A percentile compares a stretch with the other conserved stretches of the same genome.
Evolutionary conservation across 2,113 vertebrate species (phyloP).

Genomic region (Protomyctophum bolini): DNA sequence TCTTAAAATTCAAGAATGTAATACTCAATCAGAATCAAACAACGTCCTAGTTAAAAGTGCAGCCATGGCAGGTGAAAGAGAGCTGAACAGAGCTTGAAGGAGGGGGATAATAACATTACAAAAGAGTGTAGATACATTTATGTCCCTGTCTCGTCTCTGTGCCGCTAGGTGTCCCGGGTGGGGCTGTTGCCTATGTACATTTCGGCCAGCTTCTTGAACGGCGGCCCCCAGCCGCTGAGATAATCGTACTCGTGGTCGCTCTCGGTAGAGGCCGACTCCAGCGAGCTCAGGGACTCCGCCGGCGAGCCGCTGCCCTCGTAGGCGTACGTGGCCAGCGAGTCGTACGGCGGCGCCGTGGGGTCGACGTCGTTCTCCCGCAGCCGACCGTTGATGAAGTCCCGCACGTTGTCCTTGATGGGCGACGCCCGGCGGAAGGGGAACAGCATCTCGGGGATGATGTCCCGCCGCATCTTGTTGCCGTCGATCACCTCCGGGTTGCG

Average conservation of each 20-base stretch:
- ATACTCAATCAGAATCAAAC: too few relatives aligned
- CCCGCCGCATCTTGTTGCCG: constrained; percentile 91
- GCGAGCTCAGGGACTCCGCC: constrained; percentile 93
- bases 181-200: constrained; percentile 95
- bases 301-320: constrained; percentile 94
- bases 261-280: constrained; percentile 91
- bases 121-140: too few relatives aligned
- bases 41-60: too few relatives aligned
- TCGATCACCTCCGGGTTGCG: constrained; percentile 94
- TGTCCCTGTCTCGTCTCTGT: not conserved
- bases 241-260: constrained; percentile 97
- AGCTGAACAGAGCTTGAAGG: too few relatives aligned
- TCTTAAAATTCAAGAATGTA: too few relatives aligned
- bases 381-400: constrained; percentile 94
- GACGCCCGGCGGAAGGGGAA: constrained; percentile 91
- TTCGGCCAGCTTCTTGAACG: constrained; percentile 95
- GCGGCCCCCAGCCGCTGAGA: constrained; percentile 95
- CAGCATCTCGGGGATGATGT: constrained; percentile 92
- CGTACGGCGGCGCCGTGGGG: constrained; percentile 93
- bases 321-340: constrained; percentile 96
- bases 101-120: too few relatives aligned
- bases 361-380: constrained; percentile 93
- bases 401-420: constrained; percentile 90
- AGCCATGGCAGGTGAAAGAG: too few relatives aligned
- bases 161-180: constrained; percentile 87